A percentile compares a stretch with the other conserved stretches of the same genome.
Conservation (phyloP, 2,888 invertebrate genomes). For the Nemoura dubitans region DNA sequence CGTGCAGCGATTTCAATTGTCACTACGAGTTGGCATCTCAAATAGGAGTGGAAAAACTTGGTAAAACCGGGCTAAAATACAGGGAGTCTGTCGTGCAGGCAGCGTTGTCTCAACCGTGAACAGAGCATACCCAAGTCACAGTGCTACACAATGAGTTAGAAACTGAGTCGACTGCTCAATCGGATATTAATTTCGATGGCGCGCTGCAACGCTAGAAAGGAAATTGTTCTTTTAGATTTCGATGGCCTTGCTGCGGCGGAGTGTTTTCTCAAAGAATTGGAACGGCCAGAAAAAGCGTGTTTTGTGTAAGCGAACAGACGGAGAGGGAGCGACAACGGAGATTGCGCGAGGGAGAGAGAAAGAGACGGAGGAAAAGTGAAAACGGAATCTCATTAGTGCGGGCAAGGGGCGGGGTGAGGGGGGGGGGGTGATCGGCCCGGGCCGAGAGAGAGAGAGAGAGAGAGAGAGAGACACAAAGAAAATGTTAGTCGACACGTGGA, state of each 20-base stretch:
- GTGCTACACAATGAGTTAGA: background rate
- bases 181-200: background rate
- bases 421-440: background rate
- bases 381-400: background rate
- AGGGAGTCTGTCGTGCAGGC: too few species aligned
- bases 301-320: background rate
- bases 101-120: too few species aligned
- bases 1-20: too few species aligned
- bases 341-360: slow-evolving; percentile 24
- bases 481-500: background rate
- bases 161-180: background rate
- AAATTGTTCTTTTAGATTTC: slow-evolving; percentile 12
- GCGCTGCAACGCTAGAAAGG: background rate
- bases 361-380: slow-evolving; percentile 22
- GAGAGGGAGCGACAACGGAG: slow-evolving; percentile 37
- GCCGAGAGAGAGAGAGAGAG: too few species aligned
- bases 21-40: too few species aligned
- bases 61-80: too few species aligned
- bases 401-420: background rate
- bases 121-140: too few species aligned
- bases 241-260: background rate
- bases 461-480: background rate
- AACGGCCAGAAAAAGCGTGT: slow-evolving; percentile 44
- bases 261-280: slow-evolving; percentile 21
- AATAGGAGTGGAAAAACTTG: too few species aligned